Conservation (phyloP, 2,113 vertebrate species). For the Vulpes vulpes region DNA sequence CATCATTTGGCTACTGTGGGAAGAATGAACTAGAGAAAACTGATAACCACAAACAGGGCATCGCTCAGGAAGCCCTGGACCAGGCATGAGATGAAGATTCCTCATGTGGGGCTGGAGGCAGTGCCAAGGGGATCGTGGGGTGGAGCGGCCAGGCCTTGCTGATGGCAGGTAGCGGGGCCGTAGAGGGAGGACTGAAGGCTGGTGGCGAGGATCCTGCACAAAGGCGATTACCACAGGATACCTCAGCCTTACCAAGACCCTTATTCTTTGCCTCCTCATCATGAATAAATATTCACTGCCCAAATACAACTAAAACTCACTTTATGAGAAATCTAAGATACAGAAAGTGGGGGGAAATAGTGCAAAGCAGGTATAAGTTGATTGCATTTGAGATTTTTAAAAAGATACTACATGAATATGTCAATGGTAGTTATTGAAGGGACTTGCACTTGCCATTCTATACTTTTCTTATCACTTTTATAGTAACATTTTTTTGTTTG, state of each 20-base stretch:
- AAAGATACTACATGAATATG: background rate
- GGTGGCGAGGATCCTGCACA: background rate
- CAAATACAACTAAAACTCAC: background rate
- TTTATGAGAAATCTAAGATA: constrained; percentile 2
- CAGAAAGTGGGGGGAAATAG: background rate
- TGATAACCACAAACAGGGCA: background rate
- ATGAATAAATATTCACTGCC: background rate
- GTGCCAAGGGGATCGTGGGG: fast-evolving
- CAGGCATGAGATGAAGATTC: background rate
- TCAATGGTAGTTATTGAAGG: background rate
- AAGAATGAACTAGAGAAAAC: background rate
- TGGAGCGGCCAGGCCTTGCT: background rate
- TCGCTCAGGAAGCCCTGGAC: background rate
- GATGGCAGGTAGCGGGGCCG: background rate
- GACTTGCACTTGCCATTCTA: background rate
- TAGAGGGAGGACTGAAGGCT: background rate
- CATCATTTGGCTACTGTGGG: background rate
- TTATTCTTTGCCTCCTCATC: background rate
- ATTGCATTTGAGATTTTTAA: background rate
- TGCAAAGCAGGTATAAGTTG: background rate
- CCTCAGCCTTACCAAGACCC: background rate
- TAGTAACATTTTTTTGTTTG: background rate
- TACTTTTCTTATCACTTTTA: constrained; percentile 1
- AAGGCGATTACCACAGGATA: background rate
- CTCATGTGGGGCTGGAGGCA: fast-evolving